These are phyloP conservation scores for Tanypteryx hageni DNA, from an alignment of 2,888 invertebrate genomes.

Conservation along the genomic window DNA sequence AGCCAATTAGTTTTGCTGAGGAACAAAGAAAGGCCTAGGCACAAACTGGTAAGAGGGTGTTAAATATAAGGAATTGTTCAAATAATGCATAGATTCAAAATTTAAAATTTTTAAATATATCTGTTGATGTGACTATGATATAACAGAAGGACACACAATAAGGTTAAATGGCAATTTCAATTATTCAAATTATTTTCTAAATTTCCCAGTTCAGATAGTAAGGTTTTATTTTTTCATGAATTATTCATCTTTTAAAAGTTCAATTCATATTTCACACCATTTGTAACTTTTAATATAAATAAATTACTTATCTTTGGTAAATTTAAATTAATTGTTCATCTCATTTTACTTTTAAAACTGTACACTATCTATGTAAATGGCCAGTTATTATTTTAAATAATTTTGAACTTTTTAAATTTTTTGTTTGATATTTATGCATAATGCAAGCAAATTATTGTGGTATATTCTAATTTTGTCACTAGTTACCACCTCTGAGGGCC, in stretches of 20 bases:
- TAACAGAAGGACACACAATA: no score
- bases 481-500: constrained; percentile 85
- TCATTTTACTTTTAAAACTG: no score
- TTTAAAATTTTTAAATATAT: neutral
- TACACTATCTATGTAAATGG: no score
- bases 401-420: neutral
- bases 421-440: neutral
- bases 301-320: no score
- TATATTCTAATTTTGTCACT: constrained; percentile 68
- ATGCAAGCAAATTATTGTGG: constrained; percentile 55
- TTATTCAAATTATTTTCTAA: no score
- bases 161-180: no score
- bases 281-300: no score
- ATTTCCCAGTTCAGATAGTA: no score
- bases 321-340: no score
- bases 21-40: constrained; percentile 89
- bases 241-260: no score
- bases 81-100: neutral
- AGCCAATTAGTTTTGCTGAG: constrained; percentile 91
- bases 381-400: neutral
- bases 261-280: no score
- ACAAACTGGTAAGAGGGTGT: constrained; percentile 82
- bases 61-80: neutral
- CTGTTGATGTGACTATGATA: neutral
- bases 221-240: no score